Percentiles rank a stretch among this genome's conserved stretches.
These are phyloP conservation scores for Thinocorus orbignyianus DNA, from an alignment of 2,113 vertebrate genomes.

Conservation along the genomic window DNA sequence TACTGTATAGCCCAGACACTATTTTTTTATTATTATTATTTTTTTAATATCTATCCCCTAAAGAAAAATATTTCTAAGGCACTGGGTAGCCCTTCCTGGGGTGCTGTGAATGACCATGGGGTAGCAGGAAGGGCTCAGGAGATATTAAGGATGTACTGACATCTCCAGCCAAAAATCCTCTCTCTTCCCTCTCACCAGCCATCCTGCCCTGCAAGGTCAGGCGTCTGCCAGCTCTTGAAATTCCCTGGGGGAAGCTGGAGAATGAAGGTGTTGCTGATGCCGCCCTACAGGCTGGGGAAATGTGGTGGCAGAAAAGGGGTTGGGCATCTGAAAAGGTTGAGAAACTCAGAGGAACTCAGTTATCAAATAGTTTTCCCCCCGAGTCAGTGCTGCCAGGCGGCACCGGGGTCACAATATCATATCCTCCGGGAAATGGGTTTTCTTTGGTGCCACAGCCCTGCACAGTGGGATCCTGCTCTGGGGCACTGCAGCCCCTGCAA, in stretches of 20 bases:
- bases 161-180: neutral
- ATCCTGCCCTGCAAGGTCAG: neutral
- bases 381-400: neutral
- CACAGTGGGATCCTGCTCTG: rapidly evolving
- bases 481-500: neutral
- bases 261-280: rapidly evolving
- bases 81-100: neutral
- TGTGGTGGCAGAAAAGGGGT: neutral
- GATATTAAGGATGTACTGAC: rapidly evolving
- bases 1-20: neutral
- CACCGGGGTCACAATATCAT: rapidly evolving
- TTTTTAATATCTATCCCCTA: neutral
- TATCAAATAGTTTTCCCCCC: neutral
- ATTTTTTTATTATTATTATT: neutral
- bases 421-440: neutral
- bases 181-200: neutral
- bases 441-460: neutral
- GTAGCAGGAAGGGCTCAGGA: no score
- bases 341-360: neutral
- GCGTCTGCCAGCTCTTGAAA: rapidly evolving
- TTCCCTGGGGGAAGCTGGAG: neutral
- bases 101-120: neutral
- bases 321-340: neutral
- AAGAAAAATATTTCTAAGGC: neutral
- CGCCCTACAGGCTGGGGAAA: neutral